Percentiles rank a stretch among this genome's conserved stretches.
Evolutionary conservation across 2,888 invertebrate genomes (phyloP).

Genomic region (Phortica okadai): DNA sequence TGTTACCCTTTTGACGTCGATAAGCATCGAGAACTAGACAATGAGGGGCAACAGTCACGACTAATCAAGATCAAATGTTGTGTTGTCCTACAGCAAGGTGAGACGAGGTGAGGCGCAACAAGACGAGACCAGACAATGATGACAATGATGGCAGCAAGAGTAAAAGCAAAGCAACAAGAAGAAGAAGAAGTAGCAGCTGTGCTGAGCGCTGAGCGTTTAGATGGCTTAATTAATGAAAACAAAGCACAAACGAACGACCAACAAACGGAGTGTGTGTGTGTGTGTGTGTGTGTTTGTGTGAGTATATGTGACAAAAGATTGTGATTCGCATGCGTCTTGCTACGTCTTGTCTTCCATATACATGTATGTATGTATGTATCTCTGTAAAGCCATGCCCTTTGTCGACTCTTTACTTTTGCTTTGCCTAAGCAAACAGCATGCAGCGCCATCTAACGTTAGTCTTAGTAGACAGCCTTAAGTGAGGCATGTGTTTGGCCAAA

Average conservation of each 20-base stretch:
- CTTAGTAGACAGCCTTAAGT: too few species aligned
- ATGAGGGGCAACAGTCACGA: not conserved
- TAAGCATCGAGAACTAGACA: conserved; percentile 17
- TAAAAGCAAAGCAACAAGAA: not conserved
- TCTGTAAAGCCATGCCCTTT: too few species aligned
- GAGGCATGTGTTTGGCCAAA: not conserved
- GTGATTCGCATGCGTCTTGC: too few species aligned
- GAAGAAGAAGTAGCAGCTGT: conserved; percentile 10
- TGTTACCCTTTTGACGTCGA: conserved; percentile 9
- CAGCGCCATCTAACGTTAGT: too few species aligned
- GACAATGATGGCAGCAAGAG: not conserved
- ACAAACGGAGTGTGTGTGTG: not conserved
- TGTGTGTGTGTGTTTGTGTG: not conserved
- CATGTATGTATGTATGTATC: too few species aligned
- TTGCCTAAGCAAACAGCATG: too few species aligned
- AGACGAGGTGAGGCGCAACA: not conserved
- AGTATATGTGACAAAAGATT: not conserved
- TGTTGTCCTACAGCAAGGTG: not conserved
- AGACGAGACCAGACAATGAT: conserved; percentile 1
- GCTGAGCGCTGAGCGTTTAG: conserved; percentile 1
- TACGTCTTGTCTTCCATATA: too few species aligned
- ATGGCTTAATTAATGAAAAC: conserved; percentile 28
- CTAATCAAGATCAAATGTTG: not conserved
- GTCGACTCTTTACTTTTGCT: too few species aligned
- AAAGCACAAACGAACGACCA: not conserved